A percentile compares a stretch with the other conserved stretches of the same genome.
phyloP scores from a whole-genome alignment of 1,140 invertebrate genomes.

The Heliconius congener region DNA sequence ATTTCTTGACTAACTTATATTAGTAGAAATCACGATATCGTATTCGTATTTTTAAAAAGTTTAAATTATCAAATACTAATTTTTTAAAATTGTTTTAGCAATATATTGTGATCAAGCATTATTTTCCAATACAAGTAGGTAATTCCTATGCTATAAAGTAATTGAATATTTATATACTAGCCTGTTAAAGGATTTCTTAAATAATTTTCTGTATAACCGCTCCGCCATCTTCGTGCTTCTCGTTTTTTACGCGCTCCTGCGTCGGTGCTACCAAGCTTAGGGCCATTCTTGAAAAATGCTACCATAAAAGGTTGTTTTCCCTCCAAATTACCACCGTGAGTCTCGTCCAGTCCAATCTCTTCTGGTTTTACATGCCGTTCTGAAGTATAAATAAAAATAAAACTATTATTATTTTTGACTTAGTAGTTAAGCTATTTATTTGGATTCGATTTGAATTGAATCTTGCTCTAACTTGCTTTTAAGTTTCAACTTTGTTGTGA shows the following conservation, averaged over 20 bases:
- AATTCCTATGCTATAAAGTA: no score
- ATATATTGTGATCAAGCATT: no score
- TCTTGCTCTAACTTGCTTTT: no score
- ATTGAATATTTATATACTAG: slow-evolving; percentile 46
- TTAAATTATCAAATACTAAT: no score
- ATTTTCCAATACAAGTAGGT: no score
- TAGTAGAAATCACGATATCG: no score
- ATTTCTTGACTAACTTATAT: neutral
- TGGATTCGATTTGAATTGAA: no score
- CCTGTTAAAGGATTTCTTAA: slow-evolving; percentile 83
- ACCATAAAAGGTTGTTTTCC: slow-evolving; percentile 95
- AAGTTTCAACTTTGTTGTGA: no score
- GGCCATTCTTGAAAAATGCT: slow-evolving; percentile 88
- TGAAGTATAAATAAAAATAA: slow-evolving; percentile 57
- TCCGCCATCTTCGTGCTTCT: slow-evolving; percentile 71
- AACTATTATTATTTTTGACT: no score
- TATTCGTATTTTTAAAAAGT: no score
- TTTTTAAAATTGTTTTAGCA: no score
- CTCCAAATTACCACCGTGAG: slow-evolving; percentile 87
- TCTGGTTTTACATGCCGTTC: slow-evolving; percentile 91
- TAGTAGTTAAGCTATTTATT: no score
- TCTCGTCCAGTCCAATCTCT: slow-evolving; percentile 91
- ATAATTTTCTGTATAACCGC: slow-evolving; percentile 78
- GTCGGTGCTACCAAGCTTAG: slow-evolving; percentile 73
- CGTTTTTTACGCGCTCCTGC: slow-evolving; percentile 76